Base-by-base conservation (phyloP, 2,113 vertebrate genomes). In the Oplegnathus fasciatus region DNA sequence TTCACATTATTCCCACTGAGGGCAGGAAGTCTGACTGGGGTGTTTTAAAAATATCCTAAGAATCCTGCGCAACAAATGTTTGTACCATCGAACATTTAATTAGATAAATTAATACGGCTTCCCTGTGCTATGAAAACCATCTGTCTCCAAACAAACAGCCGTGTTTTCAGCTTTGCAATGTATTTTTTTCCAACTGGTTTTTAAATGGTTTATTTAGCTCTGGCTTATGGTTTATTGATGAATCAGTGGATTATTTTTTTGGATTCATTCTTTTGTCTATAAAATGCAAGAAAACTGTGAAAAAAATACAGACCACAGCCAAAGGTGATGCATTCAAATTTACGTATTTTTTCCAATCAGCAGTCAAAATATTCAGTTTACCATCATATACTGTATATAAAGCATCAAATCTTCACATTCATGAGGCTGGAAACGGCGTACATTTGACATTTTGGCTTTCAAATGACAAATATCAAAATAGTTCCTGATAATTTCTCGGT, bases 1-100 rank as follows among this genome's bases (percentile, higher is more conserved):
- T 37, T 37, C 34, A 37, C 34, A 37, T 64, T 58, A 61, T 75
- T 83, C 50, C 48, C 37, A 40, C 17, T 44, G 76, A 55, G 34
- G 46, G 14, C 50, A 76, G 34, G 22, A 76, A 62, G 66, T 67
- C 9, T 78, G 26, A 57, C 54, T 46, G 5, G 24, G 24, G 4
- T 74, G 8, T 54, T 72, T n/a, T 8, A 67, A 48, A 40, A 48
- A 50, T 24, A 65, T 48, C 60, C 37, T 30, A 48, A 18, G 30
- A 30, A 26, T 46, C 32, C 9, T 48, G 42, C 2, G 11, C 8
- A 44, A 15, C 24, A 8, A 50, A n/a, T 61, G 24, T 50, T 5
- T 57, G 26, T 17, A 26, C 1, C 9, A 34, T 0, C 26, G 4
- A n/a, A 42, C 9, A 26, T 44, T 44, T 22, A 62, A 42, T 28